Evolutionary conservation across 1,140 invertebrate genomes (phyloP), one percentile per base, ranked within the genome.

Genomic region (Copidosoma floridanum): DNA sequence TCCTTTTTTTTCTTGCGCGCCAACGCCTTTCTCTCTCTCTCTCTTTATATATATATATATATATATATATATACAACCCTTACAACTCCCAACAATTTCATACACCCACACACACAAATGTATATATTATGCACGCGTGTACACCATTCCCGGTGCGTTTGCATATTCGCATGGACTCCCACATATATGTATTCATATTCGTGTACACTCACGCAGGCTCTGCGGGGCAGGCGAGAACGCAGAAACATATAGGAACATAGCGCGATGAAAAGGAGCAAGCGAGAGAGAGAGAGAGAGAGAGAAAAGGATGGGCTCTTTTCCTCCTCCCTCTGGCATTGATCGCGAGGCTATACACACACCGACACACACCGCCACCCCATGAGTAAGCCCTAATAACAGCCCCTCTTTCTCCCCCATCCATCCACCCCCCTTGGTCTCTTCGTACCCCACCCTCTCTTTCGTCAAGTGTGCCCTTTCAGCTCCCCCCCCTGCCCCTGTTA

Each of bases 381-480:
- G 75, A 75, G 71, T 70, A 73, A 71, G 73, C 75, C 74, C 74
- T 78, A 78, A 79, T 79, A 78, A 78, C 71, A 76, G 71, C 68
- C 69, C 68, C 74, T 67, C 65, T 65, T 68, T 57, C 66, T 57
- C 56, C 55, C 57, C n/a, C n/a, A n/a, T n/a, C 46, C 26, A 29
- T 37, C 21, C 51, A 21, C 12, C 7, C 38, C 48, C 26, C 12
- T 23, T 10, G n/a, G 16, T 18, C 11, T 27, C 38, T 27, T 21
- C n/a, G 6, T 44, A 11, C 21, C 27, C 14, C 16, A 16, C 29
- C 3, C 20, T 24, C 21, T 23, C 12, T 18, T 32, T 20, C 40
- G 12, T 16, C n/a, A 26, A 16, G 10, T 48, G 46, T 27, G 46
- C 46, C 46, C 46, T 29, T 48, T 48, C 26, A 16, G 21, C 46